Base-by-base conservation (phyloP, 2,888 invertebrate genomes). In the Tetragnatha montana region DNA sequence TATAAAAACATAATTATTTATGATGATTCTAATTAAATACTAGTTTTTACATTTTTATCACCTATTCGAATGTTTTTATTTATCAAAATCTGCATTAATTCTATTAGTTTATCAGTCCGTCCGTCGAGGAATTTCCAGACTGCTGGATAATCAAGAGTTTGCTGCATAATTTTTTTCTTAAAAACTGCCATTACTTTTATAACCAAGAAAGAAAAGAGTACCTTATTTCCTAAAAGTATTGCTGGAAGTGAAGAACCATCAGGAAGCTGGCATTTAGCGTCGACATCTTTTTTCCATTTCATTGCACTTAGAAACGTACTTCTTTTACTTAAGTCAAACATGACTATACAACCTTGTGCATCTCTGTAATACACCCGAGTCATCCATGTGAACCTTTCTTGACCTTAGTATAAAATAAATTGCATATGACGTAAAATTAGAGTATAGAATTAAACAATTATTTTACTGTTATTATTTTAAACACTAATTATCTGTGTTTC, bases 351-450 rank as follows among this genome's bases (percentile, higher is more conserved):
- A 17, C 94, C 94, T 93, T 95, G 93, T 92, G 95, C 95, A 92
- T 95, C 95, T 92, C 95, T 94, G 92, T 95, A 95, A 92, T 95
- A 95, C 0, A 95, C 95, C 82, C 95, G 92, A 0, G 95, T 95
- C 95, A 95, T 95, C 94, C 95, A 95, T 1, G 95, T 95, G 92
- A 95, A 95, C 90, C 95, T 92, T 91, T 95, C 95, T 92, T 95
- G 95, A 81, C 95, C 95, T 95, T 92, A 17, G 92, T 71, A 71
- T 8, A 21, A 71, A 71, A 70, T 19, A 78, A 21, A 75, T 0
- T 47, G 19, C 60, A 14, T 14, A 78, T 49, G 17, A 14, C 17
- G n/a, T 47, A 50, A 51, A 8, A 78, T 47, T 35, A 0, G 22
- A 50, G 1, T 35, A 35, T 35, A 35, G 35, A 2, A 35, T 35